Evolutionary conservation across 2,797 vertebrate genomes (phyloP).

Genomic region (Champsocephalus esox): DNA sequence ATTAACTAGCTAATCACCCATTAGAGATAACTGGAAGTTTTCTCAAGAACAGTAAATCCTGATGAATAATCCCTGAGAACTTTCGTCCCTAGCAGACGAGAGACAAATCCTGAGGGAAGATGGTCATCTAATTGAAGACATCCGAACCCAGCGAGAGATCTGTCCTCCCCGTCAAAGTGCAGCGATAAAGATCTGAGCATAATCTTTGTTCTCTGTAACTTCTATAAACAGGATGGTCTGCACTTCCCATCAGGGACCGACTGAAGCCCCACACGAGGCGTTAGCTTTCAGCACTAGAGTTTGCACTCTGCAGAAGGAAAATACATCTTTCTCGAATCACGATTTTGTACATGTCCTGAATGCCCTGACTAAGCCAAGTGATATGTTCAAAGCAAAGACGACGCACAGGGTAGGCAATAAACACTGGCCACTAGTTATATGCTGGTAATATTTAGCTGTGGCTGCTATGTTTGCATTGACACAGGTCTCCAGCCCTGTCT

Average conservation of each 20-base stretch:
- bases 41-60: conserved; percentile 37
- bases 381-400: conserved; percentile 1
- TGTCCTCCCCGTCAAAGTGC: conserved; percentile 17
- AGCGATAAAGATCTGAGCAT: conserved; percentile 14
- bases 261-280: conserved; percentile 20
- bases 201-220: conserved; percentile 1
- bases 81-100: conserved; percentile 11
- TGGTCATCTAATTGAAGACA: conserved; percentile 22
- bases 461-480: conserved; percentile 18
- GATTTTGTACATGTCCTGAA: conserved; percentile 11
- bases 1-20: conserved; percentile 20
- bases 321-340: conserved; percentile 5
- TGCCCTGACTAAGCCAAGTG: conserved; percentile 9
- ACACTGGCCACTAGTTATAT: conserved; percentile 5
- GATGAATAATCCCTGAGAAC: conserved; percentile 19
- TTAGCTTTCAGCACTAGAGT: conserved; percentile 7
- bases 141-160: conserved; percentile 12
- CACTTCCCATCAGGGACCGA: conserved; percentile 22
- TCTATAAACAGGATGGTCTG: conserved; percentile 31
- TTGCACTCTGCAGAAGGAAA: conserved; percentile 20
- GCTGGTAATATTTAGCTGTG: conserved; percentile 20
- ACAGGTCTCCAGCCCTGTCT: conserved; percentile 16
- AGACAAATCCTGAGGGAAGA: conserved; percentile 15
- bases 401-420: conserved; percentile 10
- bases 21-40: conserved; percentile 19